Evolutionary conservation across 2,113 vertebrate genomes (phyloP).

Genomic region (Zootoca vivipara): DNA sequence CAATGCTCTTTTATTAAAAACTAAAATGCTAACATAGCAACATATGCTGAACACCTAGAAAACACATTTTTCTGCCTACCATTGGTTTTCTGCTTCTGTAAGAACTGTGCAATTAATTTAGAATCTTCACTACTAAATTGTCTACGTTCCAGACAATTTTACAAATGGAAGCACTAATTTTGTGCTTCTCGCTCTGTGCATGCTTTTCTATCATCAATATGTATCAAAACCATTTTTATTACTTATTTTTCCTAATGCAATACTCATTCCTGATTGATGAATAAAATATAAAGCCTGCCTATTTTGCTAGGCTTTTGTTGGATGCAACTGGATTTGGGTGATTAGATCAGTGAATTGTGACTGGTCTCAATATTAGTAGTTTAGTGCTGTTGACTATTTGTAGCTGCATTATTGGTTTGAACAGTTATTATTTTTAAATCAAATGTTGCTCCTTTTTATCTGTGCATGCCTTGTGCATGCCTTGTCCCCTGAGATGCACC

Average conservation of each 20-base stretch:
- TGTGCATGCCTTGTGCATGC: no score
- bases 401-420: neutral
- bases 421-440: no score
- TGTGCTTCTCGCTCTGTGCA: neutral
- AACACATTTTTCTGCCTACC: neutral
- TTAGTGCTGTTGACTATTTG: neutral
- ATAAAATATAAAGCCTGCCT: neutral
- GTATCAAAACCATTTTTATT: neutral
- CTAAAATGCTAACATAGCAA: neutral
- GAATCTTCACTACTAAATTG: neutral
- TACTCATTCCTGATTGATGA: neutral
- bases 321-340: neutral
- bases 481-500: no score
- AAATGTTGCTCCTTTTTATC: no score
- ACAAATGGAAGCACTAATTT: neutral
- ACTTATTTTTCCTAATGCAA: neutral
- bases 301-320: neutral
- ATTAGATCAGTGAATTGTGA: neutral
- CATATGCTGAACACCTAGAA: neutral
- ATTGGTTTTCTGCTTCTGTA: constrained; percentile 23
- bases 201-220: neutral
- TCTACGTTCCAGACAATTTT: neutral
- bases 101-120: neutral
- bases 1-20: neutral
- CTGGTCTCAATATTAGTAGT: neutral